Evolutionary conservation across 1,140 invertebrate species (phyloP).

Genomic region (Condylostylus longicornis): DNA sequence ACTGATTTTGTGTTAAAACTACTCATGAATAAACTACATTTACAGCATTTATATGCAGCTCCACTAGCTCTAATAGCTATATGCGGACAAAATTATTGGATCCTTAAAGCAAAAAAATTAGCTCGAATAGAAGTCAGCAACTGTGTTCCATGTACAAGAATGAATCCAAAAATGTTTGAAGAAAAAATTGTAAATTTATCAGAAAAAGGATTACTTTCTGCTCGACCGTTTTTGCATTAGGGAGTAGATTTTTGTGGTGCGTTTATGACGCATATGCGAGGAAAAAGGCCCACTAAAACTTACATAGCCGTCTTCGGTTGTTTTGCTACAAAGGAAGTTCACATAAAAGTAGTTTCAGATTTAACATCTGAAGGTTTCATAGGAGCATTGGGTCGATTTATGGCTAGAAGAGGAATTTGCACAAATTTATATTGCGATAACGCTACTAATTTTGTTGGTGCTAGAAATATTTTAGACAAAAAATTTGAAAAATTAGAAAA

Average conservation of each 20-base stretch:
- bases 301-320: constrained; percentile 18
- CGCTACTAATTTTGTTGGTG: constrained; percentile 25
- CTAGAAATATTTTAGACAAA: too few species aligned
- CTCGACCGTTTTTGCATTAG: not conserved
- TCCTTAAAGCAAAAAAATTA: not conserved
- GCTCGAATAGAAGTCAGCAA: not conserved
- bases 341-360: constrained; percentile 20
- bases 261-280: not conserved
- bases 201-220: not conserved
- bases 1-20: not conserved
- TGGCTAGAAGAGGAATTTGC: constrained; percentile 6
- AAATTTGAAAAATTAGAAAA: constrained; percentile 1
- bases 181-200: not conserved
- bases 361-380: constrained; percentile 19
- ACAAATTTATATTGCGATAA: constrained; percentile 19
- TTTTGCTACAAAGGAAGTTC: constrained; percentile 16
- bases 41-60: not conserved
- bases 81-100: constrained; percentile 1
- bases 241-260: constrained; percentile 3
- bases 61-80: not conserved
- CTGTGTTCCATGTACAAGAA: not conserved
- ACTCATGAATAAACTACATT: not conserved
- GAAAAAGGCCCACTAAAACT: constrained; percentile 4
- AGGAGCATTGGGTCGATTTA: constrained; percentile 16
- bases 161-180: not conserved